phyloP scores from a whole-genome alignment of 1,140 invertebrate species.

The Varroa destructor region DNA sequence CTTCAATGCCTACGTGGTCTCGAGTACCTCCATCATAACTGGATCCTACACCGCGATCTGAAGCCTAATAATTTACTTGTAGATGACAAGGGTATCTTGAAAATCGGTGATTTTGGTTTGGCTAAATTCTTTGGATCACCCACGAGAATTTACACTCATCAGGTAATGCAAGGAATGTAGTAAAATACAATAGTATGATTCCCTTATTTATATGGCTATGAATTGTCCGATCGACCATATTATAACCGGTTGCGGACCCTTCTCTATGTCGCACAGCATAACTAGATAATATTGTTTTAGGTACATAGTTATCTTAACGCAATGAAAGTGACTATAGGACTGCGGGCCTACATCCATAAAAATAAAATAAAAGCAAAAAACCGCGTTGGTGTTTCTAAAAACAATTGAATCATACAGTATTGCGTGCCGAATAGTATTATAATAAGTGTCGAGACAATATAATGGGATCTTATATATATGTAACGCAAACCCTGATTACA shows the following conservation, averaged over 20 bases:
- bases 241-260: background rate
- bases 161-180: constrained; percentile 52
- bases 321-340: too few relatives aligned
- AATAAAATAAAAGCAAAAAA: too few relatives aligned
- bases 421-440: too few relatives aligned
- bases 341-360: too few relatives aligned
- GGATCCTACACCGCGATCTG: constrained; percentile 95
- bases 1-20: constrained; percentile 87
- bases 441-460: too few relatives aligned
- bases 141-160: constrained; percentile 88
- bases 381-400: too few relatives aligned
- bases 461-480: too few relatives aligned
- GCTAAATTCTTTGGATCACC: constrained; percentile 95
- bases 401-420: too few relatives aligned
- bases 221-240: background rate
- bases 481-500: too few relatives aligned
- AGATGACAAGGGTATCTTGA: constrained; percentile 77
- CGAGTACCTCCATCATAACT: constrained; percentile 88
- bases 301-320: too few relatives aligned
- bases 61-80: constrained; percentile 98
- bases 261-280: constrained; percentile 6
- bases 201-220: constrained; percentile 9
- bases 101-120: constrained; percentile 96
- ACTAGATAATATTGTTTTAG: constrained; percentile 20
- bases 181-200: constrained; percentile 49